A percentile compares a stretch with the other conserved stretches of the same genome.
Evolutionary conservation across 2,113 vertebrate genomes (phyloP).

Genomic region (Corythoichthys haematopterus): DNA sequence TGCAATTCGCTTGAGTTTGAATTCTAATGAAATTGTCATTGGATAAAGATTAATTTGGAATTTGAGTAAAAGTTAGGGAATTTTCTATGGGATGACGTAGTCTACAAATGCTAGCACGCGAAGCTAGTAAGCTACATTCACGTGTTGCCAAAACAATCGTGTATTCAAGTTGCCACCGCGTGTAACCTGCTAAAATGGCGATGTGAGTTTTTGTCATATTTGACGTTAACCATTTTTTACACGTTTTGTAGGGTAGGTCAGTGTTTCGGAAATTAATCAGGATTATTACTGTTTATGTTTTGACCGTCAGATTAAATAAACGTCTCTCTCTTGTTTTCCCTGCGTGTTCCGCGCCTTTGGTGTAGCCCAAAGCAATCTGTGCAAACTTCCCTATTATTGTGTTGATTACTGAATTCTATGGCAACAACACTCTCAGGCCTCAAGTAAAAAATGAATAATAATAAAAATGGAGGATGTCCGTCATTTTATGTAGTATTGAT

Average conservation of each 20-base stretch:
- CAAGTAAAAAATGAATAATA: neutral
- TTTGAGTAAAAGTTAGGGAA: neutral
- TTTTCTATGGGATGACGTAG: neutral
- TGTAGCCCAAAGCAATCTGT: neutral
- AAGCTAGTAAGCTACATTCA: neutral
- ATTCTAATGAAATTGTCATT: neutral
- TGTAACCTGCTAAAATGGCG: neutral
- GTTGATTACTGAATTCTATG: neutral
- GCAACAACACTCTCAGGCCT: neutral
- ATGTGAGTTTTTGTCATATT: neutral
- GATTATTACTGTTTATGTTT: neutral
- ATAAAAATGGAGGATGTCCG: neutral
- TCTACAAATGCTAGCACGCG: slow-evolving; percentile 5
- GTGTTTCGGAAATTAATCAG: neutral
- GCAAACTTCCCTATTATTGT: neutral
- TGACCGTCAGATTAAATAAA: neutral
- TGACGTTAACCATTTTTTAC: neutral
- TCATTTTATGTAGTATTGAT: neutral
- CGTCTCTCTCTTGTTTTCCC: slow-evolving; percentile 18
- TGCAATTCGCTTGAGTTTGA: accelerated
- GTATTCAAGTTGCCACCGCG: neutral
- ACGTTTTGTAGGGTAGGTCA: neutral
- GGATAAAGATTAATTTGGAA: neutral
- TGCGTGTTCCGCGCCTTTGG: slow-evolving; percentile 12
- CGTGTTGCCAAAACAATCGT: neutral